Evolutionary conservation across 2,888 invertebrate species (phyloP), one percentile per base, ranked within the genome.

Genomic region (Cantharis rustica): DNA sequence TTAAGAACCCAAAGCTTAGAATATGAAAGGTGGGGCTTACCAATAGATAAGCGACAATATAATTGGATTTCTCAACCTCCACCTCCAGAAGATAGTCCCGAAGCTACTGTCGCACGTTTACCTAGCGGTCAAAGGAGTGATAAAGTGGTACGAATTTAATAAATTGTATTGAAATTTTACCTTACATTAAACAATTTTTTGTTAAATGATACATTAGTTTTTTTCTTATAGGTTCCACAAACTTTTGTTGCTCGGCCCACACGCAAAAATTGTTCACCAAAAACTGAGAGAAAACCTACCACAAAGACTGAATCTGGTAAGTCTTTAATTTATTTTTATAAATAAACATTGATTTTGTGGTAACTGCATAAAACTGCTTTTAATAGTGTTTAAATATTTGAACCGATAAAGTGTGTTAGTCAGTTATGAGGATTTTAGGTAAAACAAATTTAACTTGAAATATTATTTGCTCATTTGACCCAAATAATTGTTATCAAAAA

Each of bases 21-120:
- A 88, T 96, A 96, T 89, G 95, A 95, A 89, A 90, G 96, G 83
- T 95, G 96, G 91, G 96, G 96, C 81, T 92, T 97, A 84, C 97
- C 97, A 10, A 91, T 96, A 69, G 96, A 96, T 83, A 96, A 96
- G 90, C 90, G 97, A 82, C 96, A 96, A 88, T 97, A 97, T 89
- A 97, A 96, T 90, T 97, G 97, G 96, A 95, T 96, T 86, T 95
- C 96, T 84, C 95, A 96, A 87, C 96, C 96, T 75, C 96, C 96
- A 79, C 96, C 97, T 75, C 96, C 96, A 0, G 96, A 96, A 89
- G 95, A 96, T 89, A 94, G 95, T 86, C 95, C 95, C 1, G 96
- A 95, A 87, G 95, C 94, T 80, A 92, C 94, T 82, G 93, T 95
- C 84, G 96, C 95, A 27, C 89, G 96, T 79, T 90, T 96, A 85